These are phyloP conservation scores for Pangasius sanitwongsei DNA, from an alignment of 2,797 vertebrate species.

Conservation along the genomic window DNA sequence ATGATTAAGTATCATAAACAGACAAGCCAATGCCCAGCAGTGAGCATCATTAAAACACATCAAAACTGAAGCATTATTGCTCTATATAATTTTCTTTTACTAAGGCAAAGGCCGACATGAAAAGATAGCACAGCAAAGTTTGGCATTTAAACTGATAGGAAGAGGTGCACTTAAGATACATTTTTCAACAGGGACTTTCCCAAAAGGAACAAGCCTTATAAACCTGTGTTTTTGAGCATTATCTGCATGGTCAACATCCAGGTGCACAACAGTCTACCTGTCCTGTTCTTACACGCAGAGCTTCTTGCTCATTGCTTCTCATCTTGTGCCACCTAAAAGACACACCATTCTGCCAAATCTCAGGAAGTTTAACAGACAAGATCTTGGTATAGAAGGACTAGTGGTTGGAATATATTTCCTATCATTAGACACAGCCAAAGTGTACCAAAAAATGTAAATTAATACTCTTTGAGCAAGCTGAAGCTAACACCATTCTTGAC, in stretches of 20 bases:
- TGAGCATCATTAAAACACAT: not conserved
- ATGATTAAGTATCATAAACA: not conserved
- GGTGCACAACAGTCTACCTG: slow-evolving; percentile 36
- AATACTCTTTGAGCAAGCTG: not conserved
- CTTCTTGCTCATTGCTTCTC: slow-evolving; percentile 38
- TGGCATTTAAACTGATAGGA: not conserved
- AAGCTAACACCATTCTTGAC: not conserved
- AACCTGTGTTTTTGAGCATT: slow-evolving; percentile 31
- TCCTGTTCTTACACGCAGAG: slow-evolving; percentile 57
- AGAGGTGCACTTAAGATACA: not conserved
- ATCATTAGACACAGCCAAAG: no score
- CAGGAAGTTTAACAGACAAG: not conserved
- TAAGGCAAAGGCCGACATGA: not conserved
- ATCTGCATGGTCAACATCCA: slow-evolving; percentile 50
- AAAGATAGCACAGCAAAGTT: not conserved
- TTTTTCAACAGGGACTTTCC: slow-evolving; percentile 22
- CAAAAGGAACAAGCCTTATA: slow-evolving; percentile 4
- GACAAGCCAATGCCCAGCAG: not conserved
- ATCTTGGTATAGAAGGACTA: not conserved
- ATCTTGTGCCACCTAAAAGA: slow-evolving; percentile 12
- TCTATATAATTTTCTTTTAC: not conserved
- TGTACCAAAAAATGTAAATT: not conserved
- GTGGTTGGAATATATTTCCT: not conserved
- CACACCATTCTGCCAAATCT: not conserved
- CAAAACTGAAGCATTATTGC: not conserved